Evolutionary conservation across 1,140 invertebrate genomes (phyloP), one percentile per base, ranked within the genome.

Genomic region (Orussus abietinus): DNA sequence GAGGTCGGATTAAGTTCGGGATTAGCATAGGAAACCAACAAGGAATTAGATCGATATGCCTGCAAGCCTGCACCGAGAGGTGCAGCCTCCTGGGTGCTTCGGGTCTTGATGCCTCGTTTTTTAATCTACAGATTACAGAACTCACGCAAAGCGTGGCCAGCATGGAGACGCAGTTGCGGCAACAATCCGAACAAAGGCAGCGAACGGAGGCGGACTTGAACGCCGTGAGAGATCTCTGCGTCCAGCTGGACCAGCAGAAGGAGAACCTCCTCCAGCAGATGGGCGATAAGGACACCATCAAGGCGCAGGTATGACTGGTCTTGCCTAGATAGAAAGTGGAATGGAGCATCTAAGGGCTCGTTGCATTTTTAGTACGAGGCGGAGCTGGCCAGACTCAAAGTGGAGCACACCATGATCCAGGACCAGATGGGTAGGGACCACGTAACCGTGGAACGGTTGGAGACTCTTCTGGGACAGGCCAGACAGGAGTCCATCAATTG

Each of bases 171-270:
- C 72, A 80, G 41, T 26, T 78, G 2, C 66, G 64, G 12, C 72
- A 75, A 36, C 55, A 66, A 36, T 57, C 35, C 4, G 63, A 67
- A 1, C 64, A 72, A 15, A 65, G 57, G 19, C 56, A 67, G 9
- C 61, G 58, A 21, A 47, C 57, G 3, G 71, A 75, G 19, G 43
- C 63, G 2, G 77, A 80, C 42, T 50, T 79, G 15, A 59, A 60
- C 44, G 69, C 72, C 6, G 55, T 77, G 17, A 62, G 74, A 32
- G 72, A 77, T 41, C 55, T 80, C 12, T 79, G 75, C 46, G 56
- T 75, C 4, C 76, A 74, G 45, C 41, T 80, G 14, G 78, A 80
- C 43, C 64, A 67, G 18, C 75, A 80, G 38, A 80, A 80, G 28
- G 73, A 78, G 7, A 51, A 41, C 18, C 51, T 79, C 4, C 46